Evolutionary conservation across 2,797 vertebrate genomes (phyloP), one percentile per base, ranked within the genome.

Genomic region (Sebastes hopkinsi): DNA sequence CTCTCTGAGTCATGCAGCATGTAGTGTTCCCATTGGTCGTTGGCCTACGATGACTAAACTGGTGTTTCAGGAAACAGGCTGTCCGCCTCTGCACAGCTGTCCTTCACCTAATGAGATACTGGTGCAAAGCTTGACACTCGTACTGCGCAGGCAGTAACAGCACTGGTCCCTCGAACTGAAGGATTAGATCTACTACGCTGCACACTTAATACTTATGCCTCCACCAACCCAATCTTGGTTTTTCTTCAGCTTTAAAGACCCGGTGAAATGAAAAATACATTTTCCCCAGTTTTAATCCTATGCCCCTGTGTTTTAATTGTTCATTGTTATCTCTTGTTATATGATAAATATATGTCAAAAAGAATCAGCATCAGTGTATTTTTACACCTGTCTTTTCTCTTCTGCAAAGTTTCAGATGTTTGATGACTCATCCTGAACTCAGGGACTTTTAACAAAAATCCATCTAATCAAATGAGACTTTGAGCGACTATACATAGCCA

Each of bases 1-100:
- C 58, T 29, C 42, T 46, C 42, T 46, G 42, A 46, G 42, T 46
- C 42, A 76, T 67, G 38, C 54, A 61, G 65, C 78, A 68, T 73
- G 67, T 42, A 83, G 80, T 70, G 79, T 80, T 87, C 75, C 81
- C 81, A 67, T 79, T 81, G 86, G 75, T 75, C 27, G 20, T 32
- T 80, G 78, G 59, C 84, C 80, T 58, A 72, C 67, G 78, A 76
- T 86, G 92, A 91, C 52, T 92, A 85, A 89, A 84, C 80, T 59
- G 58, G 85, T 75, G 87, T 87, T 87, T 88, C 77, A 87, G 88
- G 86, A 87, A 90, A 90, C 82, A 90, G 88, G 79, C 85, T 92
- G 89, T 92, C 92, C 86, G 87, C 92, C 89, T 87, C 90, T 91
- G 91, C 90, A 81, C 88, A 93, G 88, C 91, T 93, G 92, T 90